Percentiles rank a stretch among this genome's conserved stretches.
Evolutionary conservation across 2,797 vertebrate genomes (phyloP).

Genomic region (Morelia viridis): DNA sequence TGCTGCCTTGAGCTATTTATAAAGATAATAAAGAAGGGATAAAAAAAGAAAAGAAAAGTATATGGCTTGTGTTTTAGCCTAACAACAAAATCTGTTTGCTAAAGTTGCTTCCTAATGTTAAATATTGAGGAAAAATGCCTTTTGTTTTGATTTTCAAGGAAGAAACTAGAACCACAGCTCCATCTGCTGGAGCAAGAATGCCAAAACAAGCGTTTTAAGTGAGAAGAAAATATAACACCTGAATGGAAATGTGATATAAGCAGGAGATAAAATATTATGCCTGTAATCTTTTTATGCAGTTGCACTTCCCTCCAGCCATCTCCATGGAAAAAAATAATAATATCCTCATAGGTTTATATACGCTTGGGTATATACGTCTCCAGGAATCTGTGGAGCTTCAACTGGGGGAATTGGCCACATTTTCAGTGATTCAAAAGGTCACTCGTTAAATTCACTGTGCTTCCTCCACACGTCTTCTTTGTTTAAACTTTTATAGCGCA

Average conservation of each 20-base stretch:
- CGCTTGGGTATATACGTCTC: not conserved
- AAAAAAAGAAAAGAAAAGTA: not conserved
- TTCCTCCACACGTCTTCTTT: not conserved
- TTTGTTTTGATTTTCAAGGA: not conserved
- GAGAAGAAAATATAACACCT: fast-evolving
- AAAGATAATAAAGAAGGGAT: no score
- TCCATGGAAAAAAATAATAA: not conserved
- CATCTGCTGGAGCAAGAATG: slow-evolving; percentile 56
- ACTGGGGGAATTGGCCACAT: not conserved
- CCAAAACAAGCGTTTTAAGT: fast-evolving
- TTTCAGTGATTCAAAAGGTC: not conserved
- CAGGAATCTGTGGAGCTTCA: not conserved
- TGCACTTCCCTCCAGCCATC: not conserved
- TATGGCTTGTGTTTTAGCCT: not conserved
- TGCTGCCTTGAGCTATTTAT: no score
- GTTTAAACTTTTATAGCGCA: not conserved
- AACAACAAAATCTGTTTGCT: not conserved
- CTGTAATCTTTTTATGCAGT: not conserved
- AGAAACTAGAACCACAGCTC: slow-evolving; percentile 39
- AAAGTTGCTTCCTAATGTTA: not conserved
- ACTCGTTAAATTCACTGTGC: not conserved
- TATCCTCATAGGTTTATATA: no score
- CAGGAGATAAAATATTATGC: not conserved
- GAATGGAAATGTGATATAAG: not conserved
- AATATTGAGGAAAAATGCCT: not conserved